phyloP scores from a whole-genome alignment of 2,888 invertebrate species.

The Crocallis elinguaria region DNA sequence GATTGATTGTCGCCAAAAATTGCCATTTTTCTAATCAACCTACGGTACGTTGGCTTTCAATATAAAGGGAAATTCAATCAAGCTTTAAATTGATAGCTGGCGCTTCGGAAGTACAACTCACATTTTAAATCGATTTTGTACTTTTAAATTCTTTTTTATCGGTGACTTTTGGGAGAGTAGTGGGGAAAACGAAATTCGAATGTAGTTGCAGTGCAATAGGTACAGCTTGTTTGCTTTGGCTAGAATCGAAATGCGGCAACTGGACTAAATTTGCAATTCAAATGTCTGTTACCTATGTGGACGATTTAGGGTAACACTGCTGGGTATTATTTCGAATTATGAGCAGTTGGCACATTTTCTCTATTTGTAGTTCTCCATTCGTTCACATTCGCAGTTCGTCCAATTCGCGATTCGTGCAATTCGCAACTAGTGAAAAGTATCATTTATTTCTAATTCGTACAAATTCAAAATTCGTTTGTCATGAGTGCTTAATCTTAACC shows the following conservation, averaged over 20 bases:
- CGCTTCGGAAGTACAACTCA: constrained; percentile 18
- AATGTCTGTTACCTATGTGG: background rate
- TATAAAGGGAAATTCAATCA: constrained; percentile 27
- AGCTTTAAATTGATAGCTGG: constrained; percentile 26
- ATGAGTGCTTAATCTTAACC: too few species aligned
- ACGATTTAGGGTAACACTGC: too few species aligned
- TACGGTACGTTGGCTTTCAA: constrained; percentile 6
- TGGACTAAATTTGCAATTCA: constrained; percentile 16
- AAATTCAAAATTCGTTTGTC: too few species aligned
- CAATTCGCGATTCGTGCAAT: too few species aligned
- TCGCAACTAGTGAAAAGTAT: too few species aligned
- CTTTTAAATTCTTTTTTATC: constrained; percentile 19
- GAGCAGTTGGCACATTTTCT: too few species aligned
- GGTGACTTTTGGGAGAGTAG: constrained; percentile 15
- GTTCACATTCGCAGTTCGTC: too few species aligned
- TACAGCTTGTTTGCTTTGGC: constrained; percentile 4
- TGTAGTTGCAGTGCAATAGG: background rate
- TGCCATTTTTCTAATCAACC: constrained; percentile 28
- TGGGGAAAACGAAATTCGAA: constrained; percentile 7
- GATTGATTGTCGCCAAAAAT: constrained; percentile 25
- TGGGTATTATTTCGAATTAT: too few species aligned
- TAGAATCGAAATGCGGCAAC: background rate
- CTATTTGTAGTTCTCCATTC: too few species aligned
- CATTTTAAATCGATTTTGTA: constrained; percentile 24
- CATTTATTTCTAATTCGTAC: too few species aligned